Evolutionary conservation across 1,140 invertebrate genomes (phyloP).

Genomic region (Ridgeia piscesae): DNA sequence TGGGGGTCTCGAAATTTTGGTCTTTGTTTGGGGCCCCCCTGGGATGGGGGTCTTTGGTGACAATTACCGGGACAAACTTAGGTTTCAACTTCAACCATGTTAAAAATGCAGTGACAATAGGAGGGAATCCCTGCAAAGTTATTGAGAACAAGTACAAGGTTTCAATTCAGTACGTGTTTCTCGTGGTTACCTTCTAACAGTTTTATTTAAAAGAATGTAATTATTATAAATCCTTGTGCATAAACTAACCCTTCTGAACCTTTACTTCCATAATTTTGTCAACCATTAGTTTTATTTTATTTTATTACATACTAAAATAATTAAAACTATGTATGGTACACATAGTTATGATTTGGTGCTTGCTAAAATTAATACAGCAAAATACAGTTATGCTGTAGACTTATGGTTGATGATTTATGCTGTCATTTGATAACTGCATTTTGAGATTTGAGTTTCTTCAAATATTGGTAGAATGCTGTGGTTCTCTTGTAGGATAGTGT

Average conservation of each 20-base stretch:
- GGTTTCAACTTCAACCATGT: constrained; percentile 88
- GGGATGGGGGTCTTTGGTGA: constrained; percentile 90
- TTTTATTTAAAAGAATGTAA: too few relatives aligned
- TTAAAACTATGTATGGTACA: too few relatives aligned
- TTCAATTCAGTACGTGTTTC: constrained; percentile 30
- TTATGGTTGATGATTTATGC: neutral
- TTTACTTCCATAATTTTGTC: too few relatives aligned
- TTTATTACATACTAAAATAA: too few relatives aligned
- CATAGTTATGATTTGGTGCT: neutral
- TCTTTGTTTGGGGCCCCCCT: too few relatives aligned
- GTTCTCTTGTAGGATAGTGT: neutral
- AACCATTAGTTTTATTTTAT: too few relatives aligned
- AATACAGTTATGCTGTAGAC: neutral
- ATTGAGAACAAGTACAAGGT: constrained; percentile 85
- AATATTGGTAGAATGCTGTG: neutral
- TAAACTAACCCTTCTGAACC: too few relatives aligned
- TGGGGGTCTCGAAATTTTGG: too few relatives aligned
- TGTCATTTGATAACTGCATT: neutral
- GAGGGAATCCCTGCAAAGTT: constrained; percentile 78
- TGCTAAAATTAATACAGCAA: neutral
- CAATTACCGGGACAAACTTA: constrained; percentile 92
- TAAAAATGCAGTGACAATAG: constrained; percentile 84
- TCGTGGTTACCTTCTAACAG: too few relatives aligned
- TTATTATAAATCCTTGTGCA: too few relatives aligned
- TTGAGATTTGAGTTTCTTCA: neutral